Conservation (phyloP, 2,888 invertebrate genomes). For the Drosophila barbarae region DNA sequence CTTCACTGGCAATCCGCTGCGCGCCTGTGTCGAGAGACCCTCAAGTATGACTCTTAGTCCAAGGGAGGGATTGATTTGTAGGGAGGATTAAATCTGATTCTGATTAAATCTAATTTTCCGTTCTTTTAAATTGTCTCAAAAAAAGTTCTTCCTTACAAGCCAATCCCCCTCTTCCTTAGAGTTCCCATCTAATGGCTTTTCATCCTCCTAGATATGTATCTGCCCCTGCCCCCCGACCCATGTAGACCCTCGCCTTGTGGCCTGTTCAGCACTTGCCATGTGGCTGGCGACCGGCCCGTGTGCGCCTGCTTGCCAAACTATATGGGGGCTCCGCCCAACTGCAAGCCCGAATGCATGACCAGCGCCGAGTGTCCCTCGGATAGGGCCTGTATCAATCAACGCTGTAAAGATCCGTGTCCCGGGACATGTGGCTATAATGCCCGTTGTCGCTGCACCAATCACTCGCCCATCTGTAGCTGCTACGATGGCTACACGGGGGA, state of each 20-base stretch:
- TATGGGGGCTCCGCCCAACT: constrained; percentile 86
- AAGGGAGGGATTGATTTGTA: constrained; percentile 8
- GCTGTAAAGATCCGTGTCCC: constrained; percentile 87
- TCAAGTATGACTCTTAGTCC: constrained; percentile 69
- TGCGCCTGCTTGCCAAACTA: constrained; percentile 87
- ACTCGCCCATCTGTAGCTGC: constrained; percentile 88
- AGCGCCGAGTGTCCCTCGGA: constrained; percentile 87
- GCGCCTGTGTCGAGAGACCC: constrained; percentile 84
- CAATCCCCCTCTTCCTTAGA: background rate
- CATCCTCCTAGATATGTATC: constrained; percentile 68
- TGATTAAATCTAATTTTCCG: background rate
- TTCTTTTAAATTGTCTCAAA: background rate
- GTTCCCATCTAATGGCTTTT: background rate
- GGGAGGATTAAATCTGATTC: too few relatives aligned
- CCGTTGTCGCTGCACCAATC: constrained; percentile 87
- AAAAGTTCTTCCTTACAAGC: background rate
- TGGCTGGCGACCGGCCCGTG: constrained; percentile 84
- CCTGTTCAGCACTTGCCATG: constrained; percentile 81
- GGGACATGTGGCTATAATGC: constrained; percentile 88
- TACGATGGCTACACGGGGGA: constrained; percentile 85
- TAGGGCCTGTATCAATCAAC: constrained; percentile 87
- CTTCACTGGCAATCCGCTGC: constrained; percentile 89
- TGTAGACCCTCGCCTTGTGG: constrained; percentile 81
- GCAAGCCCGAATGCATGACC: constrained; percentile 88
- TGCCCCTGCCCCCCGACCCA: constrained; percentile 78